A percentile compares a stretch with the other conserved stretches of the same genome.
Evolutionary conservation across 2,888 invertebrate genomes (phyloP).

Genomic region (Allolobophora icterica): DNA sequence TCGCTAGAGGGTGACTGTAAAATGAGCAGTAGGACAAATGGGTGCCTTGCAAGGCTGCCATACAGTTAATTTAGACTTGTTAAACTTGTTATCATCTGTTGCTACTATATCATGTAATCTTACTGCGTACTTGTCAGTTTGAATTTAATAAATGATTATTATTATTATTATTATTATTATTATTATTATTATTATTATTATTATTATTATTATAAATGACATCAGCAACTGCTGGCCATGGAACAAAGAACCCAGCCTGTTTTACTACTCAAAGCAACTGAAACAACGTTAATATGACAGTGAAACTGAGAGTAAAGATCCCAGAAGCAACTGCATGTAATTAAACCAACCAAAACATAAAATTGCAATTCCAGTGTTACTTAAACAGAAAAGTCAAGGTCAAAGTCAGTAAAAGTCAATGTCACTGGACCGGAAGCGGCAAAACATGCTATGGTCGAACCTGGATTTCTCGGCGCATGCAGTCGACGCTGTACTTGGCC

Average conservation of each 20-base stretch:
- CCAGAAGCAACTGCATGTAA: neutral
- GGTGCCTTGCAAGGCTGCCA: too few relatives aligned
- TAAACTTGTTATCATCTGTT: too few relatives aligned
- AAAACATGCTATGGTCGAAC: neutral
- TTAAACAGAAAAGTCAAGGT: too few relatives aligned
- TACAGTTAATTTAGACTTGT: too few relatives aligned
- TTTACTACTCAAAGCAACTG: neutral
- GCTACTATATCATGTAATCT: too few relatives aligned
- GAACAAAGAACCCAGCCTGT: neutral
- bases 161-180: too few relatives aligned
- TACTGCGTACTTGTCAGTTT: too few relatives aligned
- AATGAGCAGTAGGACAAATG: too few relatives aligned
- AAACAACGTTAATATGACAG: neutral
- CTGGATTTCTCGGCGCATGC: constrained; percentile 38
- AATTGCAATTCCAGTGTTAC: neutral
- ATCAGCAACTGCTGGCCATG: neutral
- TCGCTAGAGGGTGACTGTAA: too few relatives aligned
- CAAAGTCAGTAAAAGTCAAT: neutral
- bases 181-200: too few relatives aligned
- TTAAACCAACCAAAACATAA: neutral
- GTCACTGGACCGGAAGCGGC: neutral
- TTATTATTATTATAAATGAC: too few relatives aligned
- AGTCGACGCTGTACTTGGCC: constrained; percentile 39
- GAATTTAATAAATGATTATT: too few relatives aligned
- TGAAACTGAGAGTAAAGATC: neutral